A percentile compares a stretch with the other conserved stretches of the same genome.
phyloP scores from a whole-genome alignment of 1,140 invertebrate species.

The Drosophila santomea region DNA sequence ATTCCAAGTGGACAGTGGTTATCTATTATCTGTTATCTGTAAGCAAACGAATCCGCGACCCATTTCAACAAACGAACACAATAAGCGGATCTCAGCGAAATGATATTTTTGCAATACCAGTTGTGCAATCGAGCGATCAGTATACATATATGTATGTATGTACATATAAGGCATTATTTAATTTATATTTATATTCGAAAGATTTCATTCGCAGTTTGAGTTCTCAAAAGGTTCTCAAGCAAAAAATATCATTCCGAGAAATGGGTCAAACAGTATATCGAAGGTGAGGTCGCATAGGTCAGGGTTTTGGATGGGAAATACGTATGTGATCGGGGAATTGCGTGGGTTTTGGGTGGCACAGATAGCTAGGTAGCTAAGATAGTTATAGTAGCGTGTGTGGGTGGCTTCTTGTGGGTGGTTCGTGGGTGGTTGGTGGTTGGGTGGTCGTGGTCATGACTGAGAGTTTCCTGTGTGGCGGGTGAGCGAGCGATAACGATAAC shows the following conservation, averaged over 20 bases:
- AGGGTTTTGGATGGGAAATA: not conserved
- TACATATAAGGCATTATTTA: constrained; percentile 8
- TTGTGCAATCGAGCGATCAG: constrained; percentile 22
- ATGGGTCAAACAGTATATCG: constrained; percentile 71
- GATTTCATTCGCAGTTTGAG: constrained; percentile 45
- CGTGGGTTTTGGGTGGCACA: constrained; percentile 22
- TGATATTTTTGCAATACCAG: constrained; percentile 60
- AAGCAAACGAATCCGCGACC: constrained; percentile 45
- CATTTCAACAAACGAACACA: constrained; percentile 45
- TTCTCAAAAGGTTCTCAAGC: constrained; percentile 74
- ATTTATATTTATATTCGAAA: constrained; percentile 8
- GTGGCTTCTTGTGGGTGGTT: constrained; percentile 36
- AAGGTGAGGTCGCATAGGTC: constrained; percentile 25
- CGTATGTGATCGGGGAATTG: constrained; percentile 1
- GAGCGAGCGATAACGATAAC: constrained; percentile 52
- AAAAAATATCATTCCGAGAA: constrained; percentile 85
- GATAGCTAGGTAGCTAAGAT: constrained; percentile 31
- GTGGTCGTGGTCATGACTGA: constrained; percentile 49
- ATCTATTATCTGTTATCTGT: constrained; percentile 40
- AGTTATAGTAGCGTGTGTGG: constrained; percentile 41
- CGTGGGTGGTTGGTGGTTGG: constrained; percentile 1
- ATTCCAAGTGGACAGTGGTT: constrained; percentile 24
- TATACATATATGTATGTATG: constrained; percentile 10
- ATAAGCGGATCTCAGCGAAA: constrained; percentile 46
- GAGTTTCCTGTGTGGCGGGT: constrained; percentile 43